phyloP scores from a whole-genome alignment of 2,888 invertebrate species.

The Pyrrhosoma nymphula region DNA sequence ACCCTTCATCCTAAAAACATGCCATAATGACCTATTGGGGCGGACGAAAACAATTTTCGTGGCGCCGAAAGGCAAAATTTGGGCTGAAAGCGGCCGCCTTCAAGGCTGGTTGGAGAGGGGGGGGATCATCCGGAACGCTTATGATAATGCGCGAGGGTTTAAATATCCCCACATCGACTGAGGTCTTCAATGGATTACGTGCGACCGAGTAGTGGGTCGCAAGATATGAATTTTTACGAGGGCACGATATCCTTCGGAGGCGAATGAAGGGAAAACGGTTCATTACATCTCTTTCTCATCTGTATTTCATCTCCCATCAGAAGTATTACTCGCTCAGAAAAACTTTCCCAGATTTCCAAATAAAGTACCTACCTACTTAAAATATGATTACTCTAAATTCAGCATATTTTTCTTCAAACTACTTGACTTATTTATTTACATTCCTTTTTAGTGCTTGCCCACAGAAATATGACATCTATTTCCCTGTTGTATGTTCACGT shows the following conservation, averaged over 20 bases:
- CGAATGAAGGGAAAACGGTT: not conserved
- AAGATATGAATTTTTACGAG: not conserved
- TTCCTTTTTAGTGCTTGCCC: too few species aligned
- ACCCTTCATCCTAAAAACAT: not conserved
- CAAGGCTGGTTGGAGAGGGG: not conserved
- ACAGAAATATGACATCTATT: too few species aligned
- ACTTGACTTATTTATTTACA: too few species aligned
- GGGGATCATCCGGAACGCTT: not conserved
- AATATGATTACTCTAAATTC: too few species aligned
- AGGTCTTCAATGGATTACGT: not conserved
- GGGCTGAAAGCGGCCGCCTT: not conserved
- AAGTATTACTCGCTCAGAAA: not conserved
- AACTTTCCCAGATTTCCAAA: not conserved
- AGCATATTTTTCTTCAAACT: too few species aligned
- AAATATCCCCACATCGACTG: not conserved
- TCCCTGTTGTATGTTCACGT: too few species aligned
- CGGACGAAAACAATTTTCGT: constrained; percentile 26
- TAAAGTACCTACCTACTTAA: too few species aligned
- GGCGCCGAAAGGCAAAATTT: constrained; percentile 6
- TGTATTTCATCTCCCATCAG: not conserved
- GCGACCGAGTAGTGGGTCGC: not conserved
- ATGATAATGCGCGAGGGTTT: not conserved
- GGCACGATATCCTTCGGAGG: not conserved
- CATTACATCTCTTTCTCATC: not conserved
- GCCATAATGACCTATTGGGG: not conserved